Percentiles rank a stretch among this genome's conserved stretches.
Conservation (phyloP, 2,888 invertebrate genomes). For the Leptogaster cylindrica region DNA sequence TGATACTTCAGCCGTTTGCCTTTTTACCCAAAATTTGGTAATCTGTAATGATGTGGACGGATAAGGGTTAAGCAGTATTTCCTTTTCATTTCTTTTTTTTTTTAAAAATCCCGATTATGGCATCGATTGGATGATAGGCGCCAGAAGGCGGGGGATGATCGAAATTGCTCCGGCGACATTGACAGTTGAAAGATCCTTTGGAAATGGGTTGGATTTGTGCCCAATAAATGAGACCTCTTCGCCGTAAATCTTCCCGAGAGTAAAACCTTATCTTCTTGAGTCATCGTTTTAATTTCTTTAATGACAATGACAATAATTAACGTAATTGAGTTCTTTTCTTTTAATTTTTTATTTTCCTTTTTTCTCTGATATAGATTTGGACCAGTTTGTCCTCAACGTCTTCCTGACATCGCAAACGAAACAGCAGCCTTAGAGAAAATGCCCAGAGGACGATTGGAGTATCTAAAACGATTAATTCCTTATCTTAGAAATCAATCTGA, state of each 20-base stretch:
- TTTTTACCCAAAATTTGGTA: background rate
- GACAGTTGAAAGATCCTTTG: background rate
- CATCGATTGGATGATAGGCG: background rate
- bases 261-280: conserved; percentile 10
- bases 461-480: conserved; percentile 85
- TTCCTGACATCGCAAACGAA: conserved; percentile 85
- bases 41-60: conserved; percentile 10
- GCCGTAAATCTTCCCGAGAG: conserved; percentile 22
- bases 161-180: too few relatives aligned
- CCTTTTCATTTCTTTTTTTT: conserved; percentile 7
- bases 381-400: conserved; percentile 90
- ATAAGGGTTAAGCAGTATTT: conserved; percentile 34
- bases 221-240: background rate
- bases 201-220: background rate
- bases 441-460: conserved; percentile 87
- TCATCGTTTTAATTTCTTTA: conserved; percentile 23
- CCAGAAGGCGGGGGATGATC: too few relatives aligned
- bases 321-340: conserved; percentile 14
- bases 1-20: conserved; percentile 22
- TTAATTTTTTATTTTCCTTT: conserved; percentile 38
- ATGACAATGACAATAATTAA: conserved; percentile 13
- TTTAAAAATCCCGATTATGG: too few relatives aligned
- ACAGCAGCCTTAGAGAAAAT: conserved; percentile 82
- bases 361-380: conserved; percentile 67
- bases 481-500: conserved; percentile 91